These are phyloP conservation scores for Trogon melanurus DNA, from an alignment of 2,113 vertebrate species.

Conservation along the genomic window DNA sequence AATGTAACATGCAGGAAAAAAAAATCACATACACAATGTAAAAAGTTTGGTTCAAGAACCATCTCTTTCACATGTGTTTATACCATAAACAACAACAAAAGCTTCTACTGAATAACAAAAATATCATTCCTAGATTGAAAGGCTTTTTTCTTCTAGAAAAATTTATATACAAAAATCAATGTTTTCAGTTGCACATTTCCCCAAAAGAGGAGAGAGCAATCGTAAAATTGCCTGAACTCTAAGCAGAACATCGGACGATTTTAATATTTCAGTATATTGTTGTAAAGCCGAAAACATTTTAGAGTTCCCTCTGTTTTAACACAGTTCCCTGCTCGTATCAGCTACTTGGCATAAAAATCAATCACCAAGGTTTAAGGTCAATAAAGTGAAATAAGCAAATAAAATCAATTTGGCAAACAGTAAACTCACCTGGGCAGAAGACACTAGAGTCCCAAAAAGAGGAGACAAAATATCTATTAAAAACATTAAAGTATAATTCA, in stretches of 20 bases:
- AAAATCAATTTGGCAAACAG: neutral
- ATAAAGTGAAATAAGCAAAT: neutral
- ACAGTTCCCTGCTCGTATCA: neutral
- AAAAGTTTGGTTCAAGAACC: neutral
- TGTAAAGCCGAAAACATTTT: neutral
- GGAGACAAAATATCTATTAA: conserved; percentile 94
- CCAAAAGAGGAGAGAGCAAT: neutral
- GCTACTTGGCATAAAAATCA: fast-evolving
- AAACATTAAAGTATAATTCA: conserved; percentile 28
- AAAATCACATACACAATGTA: neutral
- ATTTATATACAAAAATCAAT: fast-evolving
- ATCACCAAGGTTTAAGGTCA: neutral
- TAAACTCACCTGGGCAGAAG: conserved; percentile 91
- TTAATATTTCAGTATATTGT: neutral
- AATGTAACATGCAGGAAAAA: neutral
- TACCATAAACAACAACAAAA: fast-evolving
- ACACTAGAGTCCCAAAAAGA: conserved; percentile 91
- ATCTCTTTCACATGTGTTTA: neutral
- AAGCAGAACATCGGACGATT: neutral
- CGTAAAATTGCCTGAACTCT: neutral
- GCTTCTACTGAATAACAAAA: neutral
- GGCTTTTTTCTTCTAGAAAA: neutral
- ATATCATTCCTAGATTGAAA: neutral
- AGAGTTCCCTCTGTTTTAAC: neutral
- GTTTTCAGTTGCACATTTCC: neutral